A percentile compares a stretch with the other conserved stretches of the same genome.
Evolutionary conservation across 2,113 vertebrate species (phyloP).

Genomic region (Mionectes macconnelli): DNA sequence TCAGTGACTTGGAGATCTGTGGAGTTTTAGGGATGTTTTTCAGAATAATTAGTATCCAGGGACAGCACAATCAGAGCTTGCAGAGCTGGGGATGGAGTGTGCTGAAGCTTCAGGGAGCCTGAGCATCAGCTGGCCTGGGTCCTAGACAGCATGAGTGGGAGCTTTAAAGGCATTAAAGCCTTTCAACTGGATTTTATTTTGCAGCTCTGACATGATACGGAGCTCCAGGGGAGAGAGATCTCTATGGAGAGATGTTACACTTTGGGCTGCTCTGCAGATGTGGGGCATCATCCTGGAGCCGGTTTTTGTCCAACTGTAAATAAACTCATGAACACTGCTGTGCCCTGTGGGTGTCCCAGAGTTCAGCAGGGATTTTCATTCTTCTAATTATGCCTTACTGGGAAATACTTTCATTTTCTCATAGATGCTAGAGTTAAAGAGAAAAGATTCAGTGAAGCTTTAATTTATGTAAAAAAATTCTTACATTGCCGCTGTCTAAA

Average conservation of each 20-base stretch:
- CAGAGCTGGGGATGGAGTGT: background rate
- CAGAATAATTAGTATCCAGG: constrained; percentile 24
- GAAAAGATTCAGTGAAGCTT: background rate
- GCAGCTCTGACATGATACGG: background rate
- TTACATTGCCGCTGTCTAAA: background rate
- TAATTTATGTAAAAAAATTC: background rate
- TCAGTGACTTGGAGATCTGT: background rate
- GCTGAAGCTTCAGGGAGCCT: background rate
- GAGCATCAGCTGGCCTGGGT: background rate
- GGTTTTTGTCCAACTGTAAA: background rate
- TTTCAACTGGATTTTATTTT: background rate
- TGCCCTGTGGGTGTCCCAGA: background rate
- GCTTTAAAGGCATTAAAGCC: background rate
- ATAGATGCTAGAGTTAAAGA: background rate
- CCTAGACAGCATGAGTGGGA: background rate
- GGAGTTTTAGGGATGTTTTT: background rate
- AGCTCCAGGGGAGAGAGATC: background rate
- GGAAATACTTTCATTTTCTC: background rate
- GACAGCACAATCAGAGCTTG: background rate
- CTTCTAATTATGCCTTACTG: background rate
- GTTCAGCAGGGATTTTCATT: background rate
- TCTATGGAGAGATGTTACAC: background rate
- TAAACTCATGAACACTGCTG: background rate
- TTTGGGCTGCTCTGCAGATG: background rate
- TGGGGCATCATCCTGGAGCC: background rate